Percentiles rank a stretch among this genome's conserved stretches.
phyloP scores from a whole-genome alignment of 2,888 invertebrate species.

The Lasioglossum lativentre region DNA sequence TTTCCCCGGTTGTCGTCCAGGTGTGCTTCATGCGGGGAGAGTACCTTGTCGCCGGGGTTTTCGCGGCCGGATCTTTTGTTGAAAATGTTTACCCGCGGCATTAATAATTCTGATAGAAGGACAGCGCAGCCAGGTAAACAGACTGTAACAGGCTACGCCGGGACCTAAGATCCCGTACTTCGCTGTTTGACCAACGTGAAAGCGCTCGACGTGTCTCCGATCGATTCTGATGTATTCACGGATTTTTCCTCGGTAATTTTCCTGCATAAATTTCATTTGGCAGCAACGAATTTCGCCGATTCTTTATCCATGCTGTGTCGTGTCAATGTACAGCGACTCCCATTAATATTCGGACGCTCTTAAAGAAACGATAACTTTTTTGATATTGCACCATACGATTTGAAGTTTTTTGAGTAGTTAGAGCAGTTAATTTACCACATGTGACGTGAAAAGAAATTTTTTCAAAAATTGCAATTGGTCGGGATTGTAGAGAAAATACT shows the following conservation, averaged over 20 bases:
- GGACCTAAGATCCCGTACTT: not conserved
- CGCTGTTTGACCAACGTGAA: not conserved
- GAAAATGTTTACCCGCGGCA: not conserved
- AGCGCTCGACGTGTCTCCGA: not conserved
- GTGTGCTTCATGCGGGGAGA: too few relatives aligned
- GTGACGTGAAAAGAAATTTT: too few relatives aligned
- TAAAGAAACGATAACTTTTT: too few relatives aligned
- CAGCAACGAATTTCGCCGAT: too few relatives aligned
- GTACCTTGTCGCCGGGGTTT: not conserved
- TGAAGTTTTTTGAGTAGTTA: too few relatives aligned
- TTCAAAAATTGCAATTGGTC: too few relatives aligned
- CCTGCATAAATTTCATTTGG: not conserved
- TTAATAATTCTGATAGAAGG: not conserved
- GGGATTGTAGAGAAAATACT: too few relatives aligned
- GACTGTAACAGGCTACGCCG: not conserved
- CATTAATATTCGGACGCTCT: too few relatives aligned
- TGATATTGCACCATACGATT: too few relatives aligned
- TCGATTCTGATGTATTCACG: not conserved
- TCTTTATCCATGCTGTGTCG: too few relatives aligned
- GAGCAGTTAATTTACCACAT: too few relatives aligned
- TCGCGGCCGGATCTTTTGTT: slow-evolving; percentile 12
- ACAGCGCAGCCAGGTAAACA: not conserved
- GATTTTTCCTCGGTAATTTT: not conserved
- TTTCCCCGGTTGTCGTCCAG: not conserved
- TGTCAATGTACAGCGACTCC: too few relatives aligned